phyloP scores from a whole-genome alignment of 2,888 invertebrate genomes.

The Dermolepida albohirtum region DNA sequence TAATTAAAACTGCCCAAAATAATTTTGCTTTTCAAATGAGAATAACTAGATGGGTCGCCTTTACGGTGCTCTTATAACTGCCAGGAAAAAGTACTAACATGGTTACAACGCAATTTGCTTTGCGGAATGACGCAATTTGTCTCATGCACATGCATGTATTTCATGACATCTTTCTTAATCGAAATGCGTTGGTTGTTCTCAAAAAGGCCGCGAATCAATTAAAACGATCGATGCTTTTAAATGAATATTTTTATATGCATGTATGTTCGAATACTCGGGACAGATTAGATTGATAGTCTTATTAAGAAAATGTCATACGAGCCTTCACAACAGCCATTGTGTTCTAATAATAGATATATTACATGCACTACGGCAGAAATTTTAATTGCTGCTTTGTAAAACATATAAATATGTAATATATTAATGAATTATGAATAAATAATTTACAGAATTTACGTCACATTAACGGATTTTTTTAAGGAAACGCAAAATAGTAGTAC shows the following conservation, averaged over 20 bases:
- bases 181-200: constrained; percentile 26
- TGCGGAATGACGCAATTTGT: too few species aligned
- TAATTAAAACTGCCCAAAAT: too few species aligned
- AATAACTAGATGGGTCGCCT: too few species aligned
- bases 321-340: constrained; percentile 20
- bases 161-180: constrained; percentile 31
- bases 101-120: too few species aligned
- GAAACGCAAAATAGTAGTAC: too few species aligned
- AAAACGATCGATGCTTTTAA: constrained; percentile 16
- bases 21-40: too few species aligned
- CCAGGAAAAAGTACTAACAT: too few species aligned
- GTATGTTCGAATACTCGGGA: not conserved
- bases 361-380: constrained; percentile 11
- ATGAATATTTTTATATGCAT: constrained; percentile 25
- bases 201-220: constrained; percentile 30
- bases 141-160: constrained; percentile 7
- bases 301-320: constrained; percentile 27
- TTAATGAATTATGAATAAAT: too few species aligned
- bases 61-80: too few species aligned
- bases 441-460: too few species aligned
- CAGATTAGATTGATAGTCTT: constrained; percentile 19
- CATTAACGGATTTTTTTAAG: too few species aligned
- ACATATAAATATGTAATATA: not conserved
- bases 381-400: constrained; percentile 20
- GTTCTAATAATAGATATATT: constrained; percentile 25